These are phyloP conservation scores for Acleris laterana DNA, from an alignment of 2,888 invertebrate genomes.

Conservation along the genomic window DNA sequence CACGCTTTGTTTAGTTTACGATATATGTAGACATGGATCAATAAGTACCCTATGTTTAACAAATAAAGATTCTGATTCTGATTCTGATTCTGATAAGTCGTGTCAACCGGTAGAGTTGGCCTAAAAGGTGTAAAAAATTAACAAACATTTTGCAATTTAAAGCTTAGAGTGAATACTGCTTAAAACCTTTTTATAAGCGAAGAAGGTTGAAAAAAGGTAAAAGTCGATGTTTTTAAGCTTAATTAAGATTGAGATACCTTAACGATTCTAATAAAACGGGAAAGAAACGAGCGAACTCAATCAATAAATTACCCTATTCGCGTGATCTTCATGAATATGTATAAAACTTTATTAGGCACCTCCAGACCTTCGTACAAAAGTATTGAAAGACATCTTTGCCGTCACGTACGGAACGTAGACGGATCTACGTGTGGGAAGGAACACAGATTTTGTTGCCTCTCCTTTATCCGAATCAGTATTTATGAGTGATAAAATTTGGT, in stretches of 20 bases:
- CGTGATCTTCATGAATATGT: constrained; percentile 5
- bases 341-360: constrained; percentile 12
- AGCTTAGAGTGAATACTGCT: no score
- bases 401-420: constrained; percentile 27
- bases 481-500: constrained; percentile 22
- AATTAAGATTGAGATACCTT: neutral
- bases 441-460: constrained; percentile 25
- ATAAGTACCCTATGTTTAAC: no score
- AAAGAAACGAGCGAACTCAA: constrained; percentile 11
- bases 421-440: constrained; percentile 13
- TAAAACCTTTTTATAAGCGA: neutral
- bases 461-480: constrained; percentile 10
- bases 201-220: neutral
- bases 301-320: constrained; percentile 5
- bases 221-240: neutral
- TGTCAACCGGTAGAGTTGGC: no score
- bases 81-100: no score
- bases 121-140: no score
- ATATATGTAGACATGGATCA: no score
- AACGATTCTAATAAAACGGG: constrained; percentile 4
- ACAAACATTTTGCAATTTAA: no score
- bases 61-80: no score
- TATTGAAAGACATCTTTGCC: constrained; percentile 14
- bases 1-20: no score
- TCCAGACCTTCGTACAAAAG: constrained; percentile 10